Conservation (phyloP, 2,888 invertebrate genomes). For the Willowsia nigromaculata region DNA sequence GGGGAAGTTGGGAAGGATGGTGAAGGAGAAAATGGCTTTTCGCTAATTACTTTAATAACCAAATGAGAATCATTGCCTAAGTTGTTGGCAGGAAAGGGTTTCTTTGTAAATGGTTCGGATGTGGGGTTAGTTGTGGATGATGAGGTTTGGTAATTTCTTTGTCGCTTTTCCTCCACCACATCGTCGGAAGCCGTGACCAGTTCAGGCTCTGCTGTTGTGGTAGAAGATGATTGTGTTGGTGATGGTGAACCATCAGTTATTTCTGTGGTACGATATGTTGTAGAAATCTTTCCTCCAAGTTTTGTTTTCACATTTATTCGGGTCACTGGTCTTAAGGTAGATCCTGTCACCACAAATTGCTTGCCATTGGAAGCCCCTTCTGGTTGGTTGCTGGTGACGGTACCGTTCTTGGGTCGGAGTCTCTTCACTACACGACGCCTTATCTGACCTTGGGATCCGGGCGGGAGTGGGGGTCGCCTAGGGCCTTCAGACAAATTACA, state of each 20-base stretch:
- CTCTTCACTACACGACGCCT: conserved; percentile 66
- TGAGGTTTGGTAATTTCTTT: conserved; percentile 15
- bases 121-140: neutral
- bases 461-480: conserved; percentile 22
- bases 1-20: neutral
- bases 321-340: conserved; percentile 72
- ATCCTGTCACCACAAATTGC: conserved; percentile 59
- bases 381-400: neutral
- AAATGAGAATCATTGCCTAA: conserved; percentile 51
- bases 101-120: conserved; percentile 27
- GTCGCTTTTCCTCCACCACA: conserved; percentile 54
- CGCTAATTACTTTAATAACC: conserved; percentile 54
- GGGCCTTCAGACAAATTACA: neutral
- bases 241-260: conserved; percentile 62
- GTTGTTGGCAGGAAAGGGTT: neutral
- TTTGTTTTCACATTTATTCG: conserved; percentile 73
- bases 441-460: conserved; percentile 42
- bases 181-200: conserved; percentile 75
- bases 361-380: neutral
- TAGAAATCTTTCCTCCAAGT: conserved; percentile 62
- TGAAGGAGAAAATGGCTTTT: conserved; percentile 18
- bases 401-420: conserved; percentile 65
- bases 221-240: conserved; percentile 28
- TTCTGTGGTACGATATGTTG: conserved; percentile 46
- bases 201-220: conserved; percentile 74